These are phyloP conservation scores for Rhinichthys klamathensis DNA, from an alignment of 2,113 vertebrate genomes.

Conservation along the genomic window DNA sequence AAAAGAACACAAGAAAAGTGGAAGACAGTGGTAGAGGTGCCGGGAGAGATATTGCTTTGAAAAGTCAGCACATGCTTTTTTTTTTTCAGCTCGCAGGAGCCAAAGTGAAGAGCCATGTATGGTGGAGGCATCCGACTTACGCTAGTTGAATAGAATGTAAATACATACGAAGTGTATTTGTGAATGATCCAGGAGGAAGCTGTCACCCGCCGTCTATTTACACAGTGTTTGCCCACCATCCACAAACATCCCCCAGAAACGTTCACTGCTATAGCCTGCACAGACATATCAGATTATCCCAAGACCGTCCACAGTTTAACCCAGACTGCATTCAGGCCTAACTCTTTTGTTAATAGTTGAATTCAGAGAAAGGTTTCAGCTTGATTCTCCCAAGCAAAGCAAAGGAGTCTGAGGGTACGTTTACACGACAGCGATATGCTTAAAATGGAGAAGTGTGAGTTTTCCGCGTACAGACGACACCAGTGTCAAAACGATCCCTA, in stretches of 20 bases:
- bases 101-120: background rate
- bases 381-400: background rate
- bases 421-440: too few relatives aligned
- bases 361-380: background rate
- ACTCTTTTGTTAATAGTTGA: background rate
- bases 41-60: constrained; percentile 11
- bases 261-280: background rate
- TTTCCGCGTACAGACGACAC: too few relatives aligned
- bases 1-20: constrained; percentile 31
- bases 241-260: background rate
- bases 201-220: background rate
- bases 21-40: background rate
- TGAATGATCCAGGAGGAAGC: background rate
- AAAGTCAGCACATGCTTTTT: constrained; percentile 4
- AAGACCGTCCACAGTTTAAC: background rate
- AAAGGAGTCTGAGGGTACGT: background rate
- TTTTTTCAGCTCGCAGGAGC: background rate
- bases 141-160: constrained; percentile 34
- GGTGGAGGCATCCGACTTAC: background rate
- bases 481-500: too few relatives aligned
- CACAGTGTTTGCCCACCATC: constrained; percentile 4
- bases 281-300: background rate
- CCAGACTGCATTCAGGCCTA: too few relatives aligned
- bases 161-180: constrained; percentile 1
- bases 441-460: too few relatives aligned